phyloP scores from a whole-genome alignment of 2,113 vertebrate genomes.

The Anguilla japonica region DNA sequence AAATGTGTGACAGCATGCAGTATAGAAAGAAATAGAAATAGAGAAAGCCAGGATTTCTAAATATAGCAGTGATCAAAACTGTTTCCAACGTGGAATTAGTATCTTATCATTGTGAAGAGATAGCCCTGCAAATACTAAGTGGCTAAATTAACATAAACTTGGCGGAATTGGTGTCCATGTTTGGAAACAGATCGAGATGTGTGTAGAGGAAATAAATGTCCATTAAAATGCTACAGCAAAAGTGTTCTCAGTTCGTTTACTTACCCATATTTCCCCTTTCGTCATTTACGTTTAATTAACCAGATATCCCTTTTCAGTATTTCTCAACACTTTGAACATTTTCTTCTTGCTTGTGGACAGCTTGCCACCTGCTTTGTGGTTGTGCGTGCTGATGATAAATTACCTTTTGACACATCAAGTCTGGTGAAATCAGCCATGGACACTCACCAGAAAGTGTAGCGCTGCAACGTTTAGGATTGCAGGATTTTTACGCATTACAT shows the following conservation, averaged over 20 bases:
- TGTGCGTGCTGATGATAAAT: neutral
- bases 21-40: neutral
- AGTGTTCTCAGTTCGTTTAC: neutral
- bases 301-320: neutral
- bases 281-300: neutral
- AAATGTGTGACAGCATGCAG: neutral
- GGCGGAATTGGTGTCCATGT: neutral
- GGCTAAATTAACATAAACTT: slow-evolving; percentile 3
- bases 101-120: neutral
- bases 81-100: neutral
- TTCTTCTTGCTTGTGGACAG: too few relatives aligned
- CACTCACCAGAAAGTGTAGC: neutral
- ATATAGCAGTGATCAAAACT: neutral
- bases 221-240: neutral
- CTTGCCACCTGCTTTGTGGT: neutral
- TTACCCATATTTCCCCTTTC: neutral
- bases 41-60: neutral
- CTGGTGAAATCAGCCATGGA: neutral
- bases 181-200: neutral
- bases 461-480: neutral
- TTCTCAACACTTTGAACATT: too few relatives aligned
- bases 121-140: neutral
- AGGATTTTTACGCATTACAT: neutral
- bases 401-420: neutral
- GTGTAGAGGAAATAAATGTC: neutral